A percentile compares a stretch with the other conserved stretches of the same genome.
Evolutionary conservation across 2,888 invertebrate genomes (phyloP).

Genomic region (Diabrotica balteata): DNA sequence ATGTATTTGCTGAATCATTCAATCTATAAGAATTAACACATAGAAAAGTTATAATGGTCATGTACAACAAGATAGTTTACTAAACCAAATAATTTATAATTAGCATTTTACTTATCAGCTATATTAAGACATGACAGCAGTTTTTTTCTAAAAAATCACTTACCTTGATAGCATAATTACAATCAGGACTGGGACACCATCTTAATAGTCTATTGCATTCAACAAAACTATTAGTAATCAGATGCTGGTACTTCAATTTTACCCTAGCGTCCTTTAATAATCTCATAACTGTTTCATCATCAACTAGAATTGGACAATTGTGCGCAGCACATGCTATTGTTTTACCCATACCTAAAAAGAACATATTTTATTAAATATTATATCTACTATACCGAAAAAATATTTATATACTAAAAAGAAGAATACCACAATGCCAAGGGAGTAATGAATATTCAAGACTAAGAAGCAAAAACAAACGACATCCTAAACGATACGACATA

Average conservation of each 20-base stretch:
- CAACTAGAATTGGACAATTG: slow-evolving; percentile 95
- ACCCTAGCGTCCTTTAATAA: slow-evolving; percentile 86
- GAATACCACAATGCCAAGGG: no score
- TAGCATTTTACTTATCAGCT: neutral
- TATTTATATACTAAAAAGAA: no score
- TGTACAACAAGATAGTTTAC: neutral
- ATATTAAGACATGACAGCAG: neutral
- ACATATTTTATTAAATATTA: no score
- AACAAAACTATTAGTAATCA: slow-evolving; percentile 98
- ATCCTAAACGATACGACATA: no score
- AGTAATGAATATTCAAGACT: no score
- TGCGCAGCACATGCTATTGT: slow-evolving; percentile 97
- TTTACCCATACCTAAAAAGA: slow-evolving; percentile 71
- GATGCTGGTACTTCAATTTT: slow-evolving; percentile 93
- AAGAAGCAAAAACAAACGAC: no score
- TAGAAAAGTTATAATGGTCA: neutral
- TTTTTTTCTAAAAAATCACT: slow-evolving; percentile 11
- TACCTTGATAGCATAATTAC: slow-evolving; percentile 90
- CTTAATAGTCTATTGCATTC: slow-evolving; percentile 96
- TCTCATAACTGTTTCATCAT: slow-evolving; percentile 96
- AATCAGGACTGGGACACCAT: slow-evolving; percentile 99
- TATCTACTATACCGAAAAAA: no score
- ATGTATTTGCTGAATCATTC: no score
- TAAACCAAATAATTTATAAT: neutral
- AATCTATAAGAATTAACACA: no score